Evolutionary conservation across 1,140 invertebrate species (phyloP).

Genomic region (Glossosoma conforme): DNA sequence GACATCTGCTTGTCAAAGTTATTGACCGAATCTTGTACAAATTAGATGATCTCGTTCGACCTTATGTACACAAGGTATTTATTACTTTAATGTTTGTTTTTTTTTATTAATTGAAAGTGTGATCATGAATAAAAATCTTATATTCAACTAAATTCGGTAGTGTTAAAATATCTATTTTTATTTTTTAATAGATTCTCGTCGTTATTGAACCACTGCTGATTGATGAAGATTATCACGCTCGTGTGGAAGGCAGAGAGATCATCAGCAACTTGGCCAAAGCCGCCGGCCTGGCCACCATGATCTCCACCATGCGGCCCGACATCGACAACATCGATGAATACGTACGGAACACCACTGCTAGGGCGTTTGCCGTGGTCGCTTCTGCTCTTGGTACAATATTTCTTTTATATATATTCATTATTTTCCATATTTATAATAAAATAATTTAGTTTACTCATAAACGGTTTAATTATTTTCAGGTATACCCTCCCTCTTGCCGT

Average conservation of each 20-base stretch:
- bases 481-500: constrained; percentile 95
- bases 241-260: constrained; percentile 98
- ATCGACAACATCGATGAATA: constrained; percentile 99
- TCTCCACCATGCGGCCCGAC: constrained; percentile 99
- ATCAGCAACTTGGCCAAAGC: constrained; percentile 99
- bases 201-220: constrained; percentile 99
- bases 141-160: too few species aligned
- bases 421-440: background rate
- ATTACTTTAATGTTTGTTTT: background rate
- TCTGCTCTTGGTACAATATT: constrained; percentile 77
- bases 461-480: constrained; percentile 35
- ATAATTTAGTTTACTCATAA: background rate
- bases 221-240: constrained; percentile 99
- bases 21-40: constrained; percentile 99
- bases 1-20: constrained; percentile 99
- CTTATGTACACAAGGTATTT: constrained; percentile 96
- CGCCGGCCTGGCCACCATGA: constrained; percentile 99
- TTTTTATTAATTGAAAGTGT: background rate
- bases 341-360: constrained; percentile 96
- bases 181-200: constrained; percentile 73
- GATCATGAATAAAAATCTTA: too few species aligned
- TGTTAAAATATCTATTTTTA: too few species aligned
- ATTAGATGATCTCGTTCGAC: constrained; percentile 95
- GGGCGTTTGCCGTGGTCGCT: constrained; percentile 98
- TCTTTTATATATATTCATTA: constrained; percentile 1